Evolutionary conservation across 2,888 invertebrate genomes (phyloP), one percentile per base, ranked within the genome.

Genomic region (Coenonympha glycerion): DNA sequence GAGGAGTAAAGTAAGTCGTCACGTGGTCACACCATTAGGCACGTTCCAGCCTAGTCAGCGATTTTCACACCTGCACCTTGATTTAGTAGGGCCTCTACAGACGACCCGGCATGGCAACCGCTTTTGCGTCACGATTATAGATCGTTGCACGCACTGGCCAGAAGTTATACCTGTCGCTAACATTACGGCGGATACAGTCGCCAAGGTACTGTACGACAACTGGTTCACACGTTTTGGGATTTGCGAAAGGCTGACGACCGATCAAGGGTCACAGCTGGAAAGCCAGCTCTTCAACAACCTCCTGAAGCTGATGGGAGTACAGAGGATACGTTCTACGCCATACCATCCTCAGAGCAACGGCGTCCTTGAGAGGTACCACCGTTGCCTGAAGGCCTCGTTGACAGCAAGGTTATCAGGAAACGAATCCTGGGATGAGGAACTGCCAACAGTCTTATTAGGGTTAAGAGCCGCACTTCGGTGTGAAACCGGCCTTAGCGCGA

Each of bases 71-170:
- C 22, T 61, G n/a, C 61, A 61, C n/a, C 36, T 58, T 1, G 62
- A 61, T 42, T 46, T 63, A 4, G 56, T 64, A 3, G 64, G 62
- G 3, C 64, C 64, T 58, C 0, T 36, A 11, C n/a, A 19, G 1
- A 11, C 11, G 52, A 1, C 11, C 6, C 1, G 36, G 59, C 0
- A 59, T n/a, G 18, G 54, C 13, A 52, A 57, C 47, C 56, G 53
- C 28, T 61, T 62, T 47, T 45, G 44, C 11, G 34, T 65, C 1
- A 62, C 62, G 0, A 60, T 63, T 24, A 58, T 62, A 28, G 59
- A 62, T 36, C 39, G 65, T 11, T 19, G 6, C 9, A 63, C 60
- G 5, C 22, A 57, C 5, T 64, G 65, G 64, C 62, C 63, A 1
- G 62, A 64, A 47, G 64, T 57, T 1, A 39, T 55, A 33, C 59